Base-by-base conservation (phyloP, 2,113 vertebrate species). In the Rissa tridactyla region DNA sequence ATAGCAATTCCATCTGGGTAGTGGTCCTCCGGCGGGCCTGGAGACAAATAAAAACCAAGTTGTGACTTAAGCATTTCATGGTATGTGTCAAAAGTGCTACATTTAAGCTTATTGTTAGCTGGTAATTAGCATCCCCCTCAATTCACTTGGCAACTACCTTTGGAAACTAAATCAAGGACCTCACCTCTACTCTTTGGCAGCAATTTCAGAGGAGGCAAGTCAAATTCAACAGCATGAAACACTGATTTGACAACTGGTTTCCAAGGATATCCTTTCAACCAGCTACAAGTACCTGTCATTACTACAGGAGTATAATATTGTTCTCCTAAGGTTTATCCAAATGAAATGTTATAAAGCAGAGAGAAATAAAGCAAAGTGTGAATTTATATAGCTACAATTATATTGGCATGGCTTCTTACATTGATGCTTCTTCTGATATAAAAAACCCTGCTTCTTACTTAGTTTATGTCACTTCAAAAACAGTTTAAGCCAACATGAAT, bases 1-100 rank as follows among this genome's bases (percentile, higher is more conserved):
- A 99, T 25, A 99, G 98, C 96, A 99, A 86, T 86, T 99, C 99
- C 99, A 99, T 99, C 98, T 99, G 99, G 11, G 99, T 99, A 83
- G 99, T 99, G 90, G 99, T 99, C 90, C 99, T 98, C 92, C 99
- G 98, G 36, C 99, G 99, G 40, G 99, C 99, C 99, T 99, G 96
- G 23, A 80, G 71, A 69, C 89, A 96, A 62, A 86, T 1, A 12
- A 26, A 66, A 82, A 76, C 1, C 88, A 91, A 73, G 55, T 19
- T 82, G 64, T 13, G 2, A 58, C n/a, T 93, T 40, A 25, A 82
- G 44, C 38, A 13, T 27, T 71, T 87, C 22, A 18, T 3, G 4
- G 0, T 11, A 32, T 7, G 23, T 49, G 38, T 25, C 57, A 66
- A 3, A 10, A 86, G 47, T 15, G n/a, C 36, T 76, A 49, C 11